These are phyloP conservation scores for Coranthus polyacanthus DNA, from an alignment of 2,797 vertebrate genomes.

Conservation along the genomic window DNA sequence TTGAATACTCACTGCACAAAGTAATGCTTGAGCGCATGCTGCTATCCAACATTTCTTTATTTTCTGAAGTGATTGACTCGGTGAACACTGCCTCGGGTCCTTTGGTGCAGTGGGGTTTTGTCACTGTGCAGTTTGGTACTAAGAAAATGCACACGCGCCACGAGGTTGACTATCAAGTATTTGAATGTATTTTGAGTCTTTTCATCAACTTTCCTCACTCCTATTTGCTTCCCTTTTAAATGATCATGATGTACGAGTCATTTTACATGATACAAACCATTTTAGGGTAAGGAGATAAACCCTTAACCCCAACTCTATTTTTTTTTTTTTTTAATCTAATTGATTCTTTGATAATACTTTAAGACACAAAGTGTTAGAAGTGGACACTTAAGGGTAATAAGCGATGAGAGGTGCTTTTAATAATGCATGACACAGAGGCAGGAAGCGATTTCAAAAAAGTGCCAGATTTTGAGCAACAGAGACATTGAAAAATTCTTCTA, in stretches of 20 bases:
- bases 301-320: constrained; percentile 24
- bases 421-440: constrained; percentile 61
- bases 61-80: constrained; percentile 52
- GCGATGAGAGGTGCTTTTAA: constrained; percentile 61
- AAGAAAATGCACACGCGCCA: constrained; percentile 23
- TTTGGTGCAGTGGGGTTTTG: constrained; percentile 43
- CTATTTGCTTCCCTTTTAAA: too few relatives aligned
- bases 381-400: constrained; percentile 51
- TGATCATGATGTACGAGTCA: constrained; percentile 10
- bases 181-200: too few relatives aligned
- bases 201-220: too few relatives aligned
- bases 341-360: constrained; percentile 55
- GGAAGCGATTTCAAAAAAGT: constrained; percentile 50
- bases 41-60: constrained; percentile 35
- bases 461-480: constrained; percentile 40
- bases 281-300: constrained; percentile 20
- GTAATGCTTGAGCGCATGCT: constrained; percentile 23
- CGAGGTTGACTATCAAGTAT: constrained; percentile 10
- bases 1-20: constrained; percentile 16
- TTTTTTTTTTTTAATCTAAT: too few relatives aligned
- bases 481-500: constrained; percentile 26
- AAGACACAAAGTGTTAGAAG: constrained; percentile 55
- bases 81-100: constrained; percentile 46
- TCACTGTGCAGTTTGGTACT: constrained; percentile 24
- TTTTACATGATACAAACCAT: too few relatives aligned